Percentiles rank a stretch among this genome's conserved stretches.
Evolutionary conservation across 2,113 vertebrate species (phyloP).

Genomic region (Glaucomys volans): DNA sequence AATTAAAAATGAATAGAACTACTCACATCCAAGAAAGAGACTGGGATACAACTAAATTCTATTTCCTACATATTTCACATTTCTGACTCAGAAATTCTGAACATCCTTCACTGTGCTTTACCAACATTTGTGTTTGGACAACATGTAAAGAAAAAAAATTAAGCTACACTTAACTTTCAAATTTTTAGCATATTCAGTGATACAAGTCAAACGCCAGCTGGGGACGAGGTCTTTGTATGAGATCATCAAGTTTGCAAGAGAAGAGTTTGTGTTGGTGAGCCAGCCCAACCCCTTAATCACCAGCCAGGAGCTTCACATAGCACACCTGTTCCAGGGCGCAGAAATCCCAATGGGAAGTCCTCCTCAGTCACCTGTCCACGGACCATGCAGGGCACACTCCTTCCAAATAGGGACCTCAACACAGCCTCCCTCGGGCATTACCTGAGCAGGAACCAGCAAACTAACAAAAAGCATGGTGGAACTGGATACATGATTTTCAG

Average conservation of each 20-base stretch:
- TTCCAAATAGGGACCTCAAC: not conserved
- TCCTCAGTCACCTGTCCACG: no score
- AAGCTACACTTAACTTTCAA: not conserved
- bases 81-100: not conserved
- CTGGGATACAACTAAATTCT: not conserved
- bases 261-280: not conserved
- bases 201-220: not conserved
- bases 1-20: not conserved
- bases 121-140: not conserved
- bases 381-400: no score
- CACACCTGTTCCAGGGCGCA: not conserved
- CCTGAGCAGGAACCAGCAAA: not conserved
- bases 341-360: not conserved
- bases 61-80: not conserved
- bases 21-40: not conserved
- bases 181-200: not conserved
- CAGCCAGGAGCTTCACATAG: not conserved
- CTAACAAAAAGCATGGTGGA: not conserved
- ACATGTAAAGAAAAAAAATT: not conserved
- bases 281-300: not conserved
- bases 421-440: not conserved
- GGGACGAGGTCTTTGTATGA: not conserved
- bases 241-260: not conserved
- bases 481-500: not conserved
- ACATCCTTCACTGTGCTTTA: not conserved